Evolutionary conservation across 2,113 vertebrate genomes (phyloP), one percentile per base, ranked within the genome.

Genomic region (Gallinago jamesoni): DNA sequence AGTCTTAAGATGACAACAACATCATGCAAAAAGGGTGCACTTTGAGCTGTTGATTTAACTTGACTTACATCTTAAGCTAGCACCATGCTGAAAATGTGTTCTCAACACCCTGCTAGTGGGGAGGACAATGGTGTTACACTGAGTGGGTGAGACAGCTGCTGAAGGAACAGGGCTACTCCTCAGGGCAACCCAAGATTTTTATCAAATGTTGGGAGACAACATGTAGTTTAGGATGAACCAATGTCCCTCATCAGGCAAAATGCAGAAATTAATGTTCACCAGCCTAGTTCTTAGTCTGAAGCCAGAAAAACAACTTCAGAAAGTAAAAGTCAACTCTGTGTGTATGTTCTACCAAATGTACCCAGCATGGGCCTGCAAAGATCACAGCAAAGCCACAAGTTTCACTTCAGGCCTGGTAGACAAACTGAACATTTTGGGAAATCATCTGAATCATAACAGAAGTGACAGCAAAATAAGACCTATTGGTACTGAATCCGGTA

Each of bases 311-410:
- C 9, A 80, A 7, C 14, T 81, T 67, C 33, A 60, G 64, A 81
- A 82, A 60, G 8, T 28, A n/a, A 39, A 39, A 41, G 50, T 56
- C 19, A 64, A 11, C 22, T 41, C 50, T 52, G 14, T 74, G 37
- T 28, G 19, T 27, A 10, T 66, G 9, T 35, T 37, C 33, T 60
- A 56, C 22, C 14, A 67, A 72, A 79, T 3, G 28, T 31, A 56
- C 1, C 7, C 1, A 1, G 14, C 7, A 37, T 4, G 2, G 28
- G 33, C 64, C 19, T 3, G 6, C 10, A 77, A 25, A 73, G 20
- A 60, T 62, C 39, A 66, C 12, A 69, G 39, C 14, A 43, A 82
- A 16, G 21, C 14, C 62, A 67, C 22, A 83, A 4, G 21, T 31
- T 50, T 76, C 25, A 64, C 19, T 69, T 81, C 43, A 81, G 55